Evolutionary conservation across 2,113 vertebrate species (phyloP), one percentile per base, ranked within the genome.

Genomic region (Ammodytes dubius): DNA sequence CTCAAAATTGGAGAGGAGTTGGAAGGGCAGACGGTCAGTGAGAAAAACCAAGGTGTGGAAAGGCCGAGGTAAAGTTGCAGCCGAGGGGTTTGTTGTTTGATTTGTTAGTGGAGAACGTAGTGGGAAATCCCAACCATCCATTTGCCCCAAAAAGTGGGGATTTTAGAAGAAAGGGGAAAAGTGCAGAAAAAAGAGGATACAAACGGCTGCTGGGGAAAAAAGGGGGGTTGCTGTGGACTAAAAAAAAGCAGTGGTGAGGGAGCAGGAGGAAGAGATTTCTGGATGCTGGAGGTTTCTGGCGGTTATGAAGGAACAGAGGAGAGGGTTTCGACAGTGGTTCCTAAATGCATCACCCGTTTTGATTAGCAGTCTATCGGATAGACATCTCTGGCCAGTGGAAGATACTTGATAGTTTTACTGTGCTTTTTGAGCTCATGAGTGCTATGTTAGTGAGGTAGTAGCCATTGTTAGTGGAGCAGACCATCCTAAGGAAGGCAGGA

Each of bases 391-490:
- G 57, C 63, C 42, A 54, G 74, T 50, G 69, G 76, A 71, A 61
- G 60, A 81, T 59, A 59, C 58, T 71, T 60, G 39, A 27, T 71
- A 81, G 89, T 87, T 80, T 75, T 64, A 58, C 57, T 74, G 46
- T 77, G 61, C 70, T 77, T 42, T 70, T 42, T 70, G 78, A 74
- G 71, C 59, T 67, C 49, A 68, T 83, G 71, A 80, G 64, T 59
- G 63, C 17, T 75, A 59, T 52, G 74, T 89, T 87, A 88, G 75
- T 81, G 63, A 66, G 73, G 74, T 35, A 60, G 77, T 35, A 60
- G 77, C 70, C 65, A 54, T 69, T 82, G 88, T 90, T 92, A 92
- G 87, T 85, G 71, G 75, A 75, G 46, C 46, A 12, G 75, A 79
- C 35, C 64, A 53, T 89, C 86, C 66, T 79, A 86, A 73, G 11